Evolutionary conservation across 1,140 invertebrate genomes (phyloP).

Genomic region (Diorhabda carinulata): DNA sequence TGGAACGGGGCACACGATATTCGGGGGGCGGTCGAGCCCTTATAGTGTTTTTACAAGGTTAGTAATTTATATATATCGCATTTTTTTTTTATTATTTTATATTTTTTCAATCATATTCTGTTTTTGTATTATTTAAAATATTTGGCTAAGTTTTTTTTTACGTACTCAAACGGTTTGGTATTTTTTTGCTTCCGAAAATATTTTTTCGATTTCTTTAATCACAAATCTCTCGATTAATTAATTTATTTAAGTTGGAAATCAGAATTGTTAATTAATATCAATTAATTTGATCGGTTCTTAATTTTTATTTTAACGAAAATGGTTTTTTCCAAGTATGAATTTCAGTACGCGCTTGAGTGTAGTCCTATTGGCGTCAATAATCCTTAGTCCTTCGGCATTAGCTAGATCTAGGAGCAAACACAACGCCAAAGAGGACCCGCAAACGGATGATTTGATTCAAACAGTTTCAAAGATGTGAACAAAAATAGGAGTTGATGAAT

Average conservation of each 20-base stretch:
- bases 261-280: no score
- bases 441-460: slow-evolving; percentile 18
- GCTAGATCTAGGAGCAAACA: slow-evolving; percentile 31
- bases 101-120: no score
- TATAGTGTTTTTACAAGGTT: background rate
- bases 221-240: no score
- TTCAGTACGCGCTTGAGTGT: slow-evolving; percentile 20
- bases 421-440: background rate
- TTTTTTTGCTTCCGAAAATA: no score
- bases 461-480: slow-evolving; percentile 9
- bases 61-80: no score
- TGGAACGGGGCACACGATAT: slow-evolving; percentile 8
- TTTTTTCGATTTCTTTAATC: no score
- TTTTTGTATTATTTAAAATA: background rate
- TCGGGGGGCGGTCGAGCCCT: background rate
- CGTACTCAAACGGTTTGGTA: no score
- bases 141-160: background rate
- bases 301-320: background rate
- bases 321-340: slow-evolving; percentile 26
- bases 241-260: no score
- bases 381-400: slow-evolving; percentile 24
- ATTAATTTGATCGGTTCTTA: no score
- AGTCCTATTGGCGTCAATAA: slow-evolving; percentile 23
- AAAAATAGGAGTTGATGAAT: background rate
- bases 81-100: no score